These are phyloP conservation scores for Dallia pectoralis DNA, from an alignment of 2,797 vertebrate species.

Conservation along the genomic window DNA sequence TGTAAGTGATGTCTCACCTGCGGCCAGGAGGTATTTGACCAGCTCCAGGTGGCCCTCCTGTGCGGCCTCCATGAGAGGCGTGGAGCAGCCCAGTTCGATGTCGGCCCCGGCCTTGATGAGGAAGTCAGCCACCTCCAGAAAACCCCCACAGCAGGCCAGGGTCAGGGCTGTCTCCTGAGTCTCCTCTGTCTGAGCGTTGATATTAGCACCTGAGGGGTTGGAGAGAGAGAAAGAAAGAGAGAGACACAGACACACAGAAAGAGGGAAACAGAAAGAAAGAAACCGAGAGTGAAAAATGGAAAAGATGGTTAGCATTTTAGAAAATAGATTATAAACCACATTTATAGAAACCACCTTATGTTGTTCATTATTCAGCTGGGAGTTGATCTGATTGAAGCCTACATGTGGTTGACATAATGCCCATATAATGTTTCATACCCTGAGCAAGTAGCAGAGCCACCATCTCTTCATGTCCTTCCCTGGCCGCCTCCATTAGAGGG, in stretches of 20 bases:
- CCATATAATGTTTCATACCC: conserved; percentile 68
- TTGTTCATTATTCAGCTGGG: background rate
- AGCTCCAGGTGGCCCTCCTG: conserved; percentile 98
- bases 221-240: too few species aligned
- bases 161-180: conserved; percentile 97
- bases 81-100: conserved; percentile 97
- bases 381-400: background rate
- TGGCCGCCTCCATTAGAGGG: conserved; percentile 97
- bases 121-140: conserved; percentile 98
- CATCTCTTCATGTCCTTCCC: conserved; percentile 98
- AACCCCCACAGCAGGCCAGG: conserved; percentile 96
- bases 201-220: conserved; percentile 86
- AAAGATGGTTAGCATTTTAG: background rate
- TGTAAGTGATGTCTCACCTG: conserved; percentile 71
- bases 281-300: background rate
- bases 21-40: conserved; percentile 95
- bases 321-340: too few species aligned
- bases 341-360: background rate
- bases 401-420: background rate
- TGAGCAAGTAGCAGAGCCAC: conserved; percentile 96
- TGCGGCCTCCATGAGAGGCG: conserved; percentile 98
- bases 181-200: conserved; percentile 98
- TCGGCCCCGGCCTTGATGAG: conserved; percentile 98
- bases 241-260: too few species aligned
- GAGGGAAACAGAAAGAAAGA: background rate